Conservation (phyloP, 2,888 invertebrate species). For the Ormia ochracea region DNA sequence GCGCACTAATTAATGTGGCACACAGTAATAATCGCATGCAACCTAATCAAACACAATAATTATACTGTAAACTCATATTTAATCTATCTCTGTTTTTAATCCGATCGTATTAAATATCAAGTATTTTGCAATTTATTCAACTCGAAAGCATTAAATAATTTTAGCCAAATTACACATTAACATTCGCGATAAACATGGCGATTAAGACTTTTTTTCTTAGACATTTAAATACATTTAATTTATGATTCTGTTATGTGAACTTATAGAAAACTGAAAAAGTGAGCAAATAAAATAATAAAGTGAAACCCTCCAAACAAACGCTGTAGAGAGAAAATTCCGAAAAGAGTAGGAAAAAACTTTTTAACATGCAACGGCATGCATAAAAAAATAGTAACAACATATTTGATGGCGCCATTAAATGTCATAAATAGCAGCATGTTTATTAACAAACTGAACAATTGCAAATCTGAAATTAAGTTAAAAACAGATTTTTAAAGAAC, state of each 20-base stretch:
- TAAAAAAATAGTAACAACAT: constrained; percentile 41
- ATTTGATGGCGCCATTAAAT: constrained; percentile 60
- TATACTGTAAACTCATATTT: constrained; percentile 17
- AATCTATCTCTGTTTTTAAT: constrained; percentile 28
- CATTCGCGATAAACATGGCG: constrained; percentile 54
- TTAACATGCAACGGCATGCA: constrained; percentile 45
- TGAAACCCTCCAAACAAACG: constrained; percentile 8
- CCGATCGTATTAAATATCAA: constrained; percentile 40
- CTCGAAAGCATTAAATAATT: constrained; percentile 4
- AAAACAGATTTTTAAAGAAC: constrained; percentile 13
- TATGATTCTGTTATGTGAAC: constrained; percentile 32
- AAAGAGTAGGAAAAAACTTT: not conserved
- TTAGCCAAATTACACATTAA: constrained; percentile 40
- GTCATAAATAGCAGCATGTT: constrained; percentile 57
- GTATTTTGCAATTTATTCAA: constrained; percentile 30
- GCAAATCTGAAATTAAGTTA: constrained; percentile 10
- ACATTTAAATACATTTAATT: constrained; percentile 58
- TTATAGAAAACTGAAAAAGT: not conserved
- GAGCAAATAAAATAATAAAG: constrained; percentile 7
- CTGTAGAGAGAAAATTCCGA: constrained; percentile 1
- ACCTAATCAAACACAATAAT: constrained; percentile 38
- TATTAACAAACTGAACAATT: constrained; percentile 31
- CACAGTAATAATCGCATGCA: constrained; percentile 46
- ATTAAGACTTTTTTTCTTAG: constrained; percentile 56
- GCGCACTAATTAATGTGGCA: constrained; percentile 40